A percentile compares a stretch with the other conserved stretches of the same genome.
These are phyloP conservation scores for Mastomys natalensis DNA, from an alignment of 2,113 vertebrate genomes.

Conservation along the genomic window DNA sequence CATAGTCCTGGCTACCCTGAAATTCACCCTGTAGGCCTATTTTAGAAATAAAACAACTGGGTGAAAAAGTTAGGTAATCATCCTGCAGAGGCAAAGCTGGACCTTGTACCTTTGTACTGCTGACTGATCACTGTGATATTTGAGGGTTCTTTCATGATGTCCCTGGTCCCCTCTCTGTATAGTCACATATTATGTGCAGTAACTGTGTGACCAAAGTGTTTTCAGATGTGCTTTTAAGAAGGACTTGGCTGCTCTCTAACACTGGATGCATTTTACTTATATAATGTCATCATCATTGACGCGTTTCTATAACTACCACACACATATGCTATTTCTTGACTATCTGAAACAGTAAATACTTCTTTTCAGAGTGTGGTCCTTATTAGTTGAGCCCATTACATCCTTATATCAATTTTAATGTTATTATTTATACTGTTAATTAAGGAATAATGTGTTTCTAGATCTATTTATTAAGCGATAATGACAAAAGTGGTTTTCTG, in stretches of 20 bases:
- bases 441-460: background rate
- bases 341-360: background rate
- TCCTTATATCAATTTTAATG: background rate
- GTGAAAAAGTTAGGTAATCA: background rate
- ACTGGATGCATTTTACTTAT: background rate
- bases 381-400: background rate
- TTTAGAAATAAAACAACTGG: background rate
- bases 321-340: background rate
- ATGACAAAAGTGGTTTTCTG: background rate
- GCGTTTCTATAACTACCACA: background rate
- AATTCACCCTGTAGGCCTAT: background rate
- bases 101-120: accelerated
- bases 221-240: background rate
- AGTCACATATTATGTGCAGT: background rate
- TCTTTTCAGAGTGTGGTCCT: background rate
- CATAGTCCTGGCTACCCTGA: background rate
- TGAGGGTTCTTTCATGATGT: background rate
- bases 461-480: background rate
- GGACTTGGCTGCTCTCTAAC: background rate
- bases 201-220: background rate
- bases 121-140: background rate
- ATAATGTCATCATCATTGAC: background rate
- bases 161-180: background rate
- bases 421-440: background rate
- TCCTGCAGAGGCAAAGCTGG: background rate